Base-by-base conservation (phyloP, 2,888 invertebrate genomes). In the Acleris literana region DNA sequence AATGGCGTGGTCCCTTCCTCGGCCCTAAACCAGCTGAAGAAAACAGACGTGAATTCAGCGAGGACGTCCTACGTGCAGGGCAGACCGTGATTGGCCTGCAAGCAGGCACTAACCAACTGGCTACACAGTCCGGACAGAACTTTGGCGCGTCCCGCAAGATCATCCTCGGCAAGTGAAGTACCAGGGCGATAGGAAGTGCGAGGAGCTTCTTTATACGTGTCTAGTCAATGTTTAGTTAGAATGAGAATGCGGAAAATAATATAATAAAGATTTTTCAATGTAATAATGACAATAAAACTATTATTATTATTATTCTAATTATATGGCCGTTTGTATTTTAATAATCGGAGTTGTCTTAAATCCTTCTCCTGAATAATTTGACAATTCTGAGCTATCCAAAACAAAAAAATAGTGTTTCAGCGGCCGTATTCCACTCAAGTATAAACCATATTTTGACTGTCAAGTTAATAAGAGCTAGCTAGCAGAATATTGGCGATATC, bases 21-120 rank as follows among this genome's bases (percentile, higher is more conserved):
- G 98, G 98, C 59, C 98, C 98, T 0, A 95, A 94, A 80, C 98
- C 98, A 54, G 94, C 97, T 6, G 97, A 97, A 77, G 97, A 97
- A 81, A 96, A 97, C 89, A 94, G 94, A 62, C 94, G 97, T 5
- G 95, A 96, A 58, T 98, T 97, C 93, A 95, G 95, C 64, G 96
- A 97, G 74, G 96, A 96, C 72, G 96, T 97, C 72, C 92, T 98
- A 60, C 93, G 96, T 44, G 97, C 97, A 25, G 97, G 97, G 0
- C 95, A 97, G 77, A 93, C 94, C 17, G 95, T 98, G 48, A 98
- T 98, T 75, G 97, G 97, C 20, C 94, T 98, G 5, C 98, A 98
- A 87, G 97, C 97, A 56, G 98, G 98, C 48, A 95, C 95, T 72
- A 98, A 98, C 89, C 96, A 96, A 76, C 95, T 96, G 16, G 97